These are phyloP conservation scores for Mus minutoides DNA, from an alignment of 2,797 vertebrate genomes.

Conservation along the genomic window DNA sequence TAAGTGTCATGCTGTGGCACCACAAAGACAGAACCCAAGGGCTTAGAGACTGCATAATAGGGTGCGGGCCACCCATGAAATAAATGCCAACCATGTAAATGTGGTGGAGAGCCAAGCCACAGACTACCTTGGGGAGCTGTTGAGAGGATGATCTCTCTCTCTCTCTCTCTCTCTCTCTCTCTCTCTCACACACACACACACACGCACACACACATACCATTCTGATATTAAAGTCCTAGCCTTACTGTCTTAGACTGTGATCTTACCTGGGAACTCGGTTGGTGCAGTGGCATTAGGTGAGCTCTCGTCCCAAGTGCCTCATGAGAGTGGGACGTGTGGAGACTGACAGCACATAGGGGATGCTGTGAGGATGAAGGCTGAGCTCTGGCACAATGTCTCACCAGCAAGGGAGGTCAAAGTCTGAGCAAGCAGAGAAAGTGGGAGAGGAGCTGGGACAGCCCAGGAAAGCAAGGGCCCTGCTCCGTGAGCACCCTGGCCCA, in stretches of 20 bases:
- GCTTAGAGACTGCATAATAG: not conserved
- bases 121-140: not conserved
- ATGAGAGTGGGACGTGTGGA: not conserved
- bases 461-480: not conserved
- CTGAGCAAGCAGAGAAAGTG: not conserved
- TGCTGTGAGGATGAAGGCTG: not conserved
- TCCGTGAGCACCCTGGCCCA: not conserved
- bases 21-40: not conserved
- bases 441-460: not conserved
- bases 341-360: not conserved
- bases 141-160: not conserved
- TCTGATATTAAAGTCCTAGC: not conserved
- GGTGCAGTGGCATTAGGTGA: not conserved
- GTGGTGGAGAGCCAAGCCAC: not conserved
- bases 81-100: not conserved
- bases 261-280: not conserved
- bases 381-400: not conserved
- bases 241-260: not conserved
- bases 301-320: not conserved
- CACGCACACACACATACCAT: not conserved
- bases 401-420: not conserved
- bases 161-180: too few relatives aligned
- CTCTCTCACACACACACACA: too few relatives aligned
- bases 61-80: not conserved
- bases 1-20: too few relatives aligned